phyloP scores from a whole-genome alignment of 2,797 vertebrate species.

The Smutsia temminckii region DNA sequence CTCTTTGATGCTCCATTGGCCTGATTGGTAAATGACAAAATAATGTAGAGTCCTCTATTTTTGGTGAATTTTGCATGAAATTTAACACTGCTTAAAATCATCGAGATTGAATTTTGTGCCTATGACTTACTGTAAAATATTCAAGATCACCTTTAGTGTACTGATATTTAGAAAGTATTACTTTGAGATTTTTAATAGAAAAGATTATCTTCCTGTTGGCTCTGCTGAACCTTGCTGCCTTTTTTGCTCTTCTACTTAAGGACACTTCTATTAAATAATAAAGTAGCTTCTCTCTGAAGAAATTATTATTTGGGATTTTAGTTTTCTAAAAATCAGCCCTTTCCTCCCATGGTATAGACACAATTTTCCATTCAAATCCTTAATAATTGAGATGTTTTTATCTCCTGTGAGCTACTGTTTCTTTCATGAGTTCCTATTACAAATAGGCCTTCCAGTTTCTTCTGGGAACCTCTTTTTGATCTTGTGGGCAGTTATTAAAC shows the following conservation, averaged over 20 bases:
- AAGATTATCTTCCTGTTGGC: not conserved
- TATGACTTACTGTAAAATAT: not conserved
- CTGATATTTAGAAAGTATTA: not conserved
- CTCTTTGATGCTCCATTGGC: not conserved
- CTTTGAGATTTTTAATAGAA: conserved; percentile 38
- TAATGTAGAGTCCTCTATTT: not conserved
- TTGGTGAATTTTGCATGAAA: not conserved
- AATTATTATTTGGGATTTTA: conserved; percentile 56
- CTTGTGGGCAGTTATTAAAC: conserved; percentile 57
- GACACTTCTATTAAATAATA: not conserved
- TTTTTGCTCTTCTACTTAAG: conserved; percentile 53
- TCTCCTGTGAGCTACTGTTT: not conserved
- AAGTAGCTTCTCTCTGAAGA: not conserved
- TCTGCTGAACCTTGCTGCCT: not conserved
- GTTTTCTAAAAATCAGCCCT: not conserved
- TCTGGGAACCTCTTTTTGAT: conserved; percentile 72
- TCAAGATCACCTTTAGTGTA: conserved; percentile 12
- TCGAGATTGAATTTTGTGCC: conserved; percentile 40
- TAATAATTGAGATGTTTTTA: not conserved
- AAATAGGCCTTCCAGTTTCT: conserved; percentile 60
- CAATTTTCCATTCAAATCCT: conserved; percentile 40
- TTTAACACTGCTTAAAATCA: not conserved
- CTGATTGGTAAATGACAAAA: not conserved
- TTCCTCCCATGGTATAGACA: not conserved
- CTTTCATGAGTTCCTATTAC: not conserved